Conservation (phyloP, 2,888 invertebrate genomes). For the Apodemia duryi region DNA sequence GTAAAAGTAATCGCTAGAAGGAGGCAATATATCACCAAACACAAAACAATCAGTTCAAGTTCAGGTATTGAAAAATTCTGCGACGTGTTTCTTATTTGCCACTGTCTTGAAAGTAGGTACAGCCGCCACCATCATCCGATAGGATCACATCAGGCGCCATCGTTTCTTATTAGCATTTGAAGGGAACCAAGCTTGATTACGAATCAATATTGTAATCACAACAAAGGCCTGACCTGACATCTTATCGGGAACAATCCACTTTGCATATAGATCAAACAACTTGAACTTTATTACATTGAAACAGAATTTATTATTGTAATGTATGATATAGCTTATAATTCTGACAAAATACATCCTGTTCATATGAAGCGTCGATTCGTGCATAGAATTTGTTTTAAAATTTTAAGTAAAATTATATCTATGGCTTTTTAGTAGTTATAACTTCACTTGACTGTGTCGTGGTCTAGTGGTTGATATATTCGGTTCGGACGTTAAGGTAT, state of each 20-base stretch:
- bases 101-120: constrained; percentile 8
- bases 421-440: too few species aligned
- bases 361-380: constrained; percentile 3
- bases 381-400: neutral
- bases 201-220: constrained; percentile 63
- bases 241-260: constrained; percentile 48
- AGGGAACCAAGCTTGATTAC: constrained; percentile 46
- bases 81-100: too few species aligned
- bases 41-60: too few species aligned
- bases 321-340: neutral
- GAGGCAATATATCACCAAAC: too few species aligned
- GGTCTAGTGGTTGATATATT: too few species aligned
- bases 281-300: constrained; percentile 20
- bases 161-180: constrained; percentile 62
- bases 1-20: too few species aligned
- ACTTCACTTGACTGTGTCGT: too few species aligned
- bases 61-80: too few species aligned
- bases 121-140: constrained; percentile 37
- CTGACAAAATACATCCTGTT: constrained; percentile 12
- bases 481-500: too few species aligned
- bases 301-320: constrained; percentile 19
- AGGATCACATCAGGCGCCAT: constrained; percentile 57
- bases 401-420: neutral
- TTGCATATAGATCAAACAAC: constrained; percentile 37
- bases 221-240: constrained; percentile 68